A percentile compares a stretch with the other conserved stretches of the same genome.
phyloP scores from a whole-genome alignment of 2,113 vertebrate species.

The Toxotes chatareus region DNA sequence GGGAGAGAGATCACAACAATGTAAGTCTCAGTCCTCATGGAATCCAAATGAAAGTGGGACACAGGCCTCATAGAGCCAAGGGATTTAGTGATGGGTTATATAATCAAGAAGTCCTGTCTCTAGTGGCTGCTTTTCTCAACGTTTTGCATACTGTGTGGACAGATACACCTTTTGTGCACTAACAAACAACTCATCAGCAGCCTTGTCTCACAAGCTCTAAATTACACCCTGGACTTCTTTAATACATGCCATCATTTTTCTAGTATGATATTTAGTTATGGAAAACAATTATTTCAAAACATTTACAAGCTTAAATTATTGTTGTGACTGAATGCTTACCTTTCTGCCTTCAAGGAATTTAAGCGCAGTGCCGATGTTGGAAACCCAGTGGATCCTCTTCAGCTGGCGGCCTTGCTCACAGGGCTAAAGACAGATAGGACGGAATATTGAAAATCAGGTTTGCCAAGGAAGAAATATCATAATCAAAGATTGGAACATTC shows the following conservation, averaged over 20 bases:
- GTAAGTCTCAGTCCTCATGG: constrained; percentile 62
- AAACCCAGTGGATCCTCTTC: constrained; percentile 96
- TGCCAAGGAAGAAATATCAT: neutral
- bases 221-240: neutral
- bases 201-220: neutral
- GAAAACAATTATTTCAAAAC: neutral
- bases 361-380: constrained; percentile 96
- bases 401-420: constrained; percentile 95
- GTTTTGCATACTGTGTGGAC: neutral
- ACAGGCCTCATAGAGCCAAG: constrained; percentile 49
- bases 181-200: constrained; percentile 4
- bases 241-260: neutral
- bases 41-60: constrained; percentile 61
- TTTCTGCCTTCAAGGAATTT: constrained; percentile 97
- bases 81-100: constrained; percentile 64
- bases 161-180: constrained; percentile 11
- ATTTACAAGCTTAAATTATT: neutral
- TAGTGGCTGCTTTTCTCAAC: constrained; percentile 45
- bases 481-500: neutral
- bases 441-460: constrained; percentile 1
- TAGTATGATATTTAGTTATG: neutral
- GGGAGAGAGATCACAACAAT: constrained; percentile 77
- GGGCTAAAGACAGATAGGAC: constrained; percentile 82
- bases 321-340: constrained; percentile 81
- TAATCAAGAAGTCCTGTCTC: constrained; percentile 56